Evolutionary conservation across 2,113 vertebrate species (phyloP).

Genomic region (Caranx ignobilis): DNA sequence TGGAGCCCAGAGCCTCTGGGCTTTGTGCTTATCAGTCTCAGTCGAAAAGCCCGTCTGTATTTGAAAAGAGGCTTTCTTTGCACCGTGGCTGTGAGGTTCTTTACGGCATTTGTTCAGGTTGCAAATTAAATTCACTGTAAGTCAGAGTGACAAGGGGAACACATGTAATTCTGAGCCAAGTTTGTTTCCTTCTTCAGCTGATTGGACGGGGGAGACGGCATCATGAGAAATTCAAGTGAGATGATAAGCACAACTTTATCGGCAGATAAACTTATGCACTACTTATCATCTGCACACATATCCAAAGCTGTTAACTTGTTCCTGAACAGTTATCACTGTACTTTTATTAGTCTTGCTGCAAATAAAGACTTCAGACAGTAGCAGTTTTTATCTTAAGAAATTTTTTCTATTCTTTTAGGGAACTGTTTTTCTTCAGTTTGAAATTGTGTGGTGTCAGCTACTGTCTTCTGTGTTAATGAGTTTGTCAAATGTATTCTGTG

Average conservation of each 20-base stretch:
- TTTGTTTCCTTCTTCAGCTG: constrained; percentile 21
- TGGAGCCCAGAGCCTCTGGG: constrained; percentile 50
- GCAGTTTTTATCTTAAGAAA: not conserved
- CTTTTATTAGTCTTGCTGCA: too few relatives aligned
- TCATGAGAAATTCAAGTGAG: constrained; percentile 29
- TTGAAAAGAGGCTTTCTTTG: constrained; percentile 15
- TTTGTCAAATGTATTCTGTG: not conserved
- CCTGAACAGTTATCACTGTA: not conserved
- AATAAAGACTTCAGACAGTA: too few relatives aligned
- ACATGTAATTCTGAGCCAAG: not conserved
- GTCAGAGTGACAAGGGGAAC: not conserved
- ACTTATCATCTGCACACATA: not conserved
- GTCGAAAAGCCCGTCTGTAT: constrained; percentile 19
- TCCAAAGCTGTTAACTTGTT: not conserved
- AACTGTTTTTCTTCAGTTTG: too few relatives aligned
- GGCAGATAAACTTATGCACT: constrained; percentile 7
- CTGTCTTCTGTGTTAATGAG: not conserved
- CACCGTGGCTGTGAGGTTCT: constrained; percentile 4
- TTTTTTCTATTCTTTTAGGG: too few relatives aligned
- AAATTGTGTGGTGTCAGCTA: not conserved
- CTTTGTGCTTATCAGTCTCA: constrained; percentile 42
- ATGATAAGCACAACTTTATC: constrained; percentile 10
- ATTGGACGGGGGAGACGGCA: constrained; percentile 29
- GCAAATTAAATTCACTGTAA: constrained; percentile 28
- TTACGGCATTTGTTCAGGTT: constrained; percentile 21